phyloP scores from a whole-genome alignment of 1,140 invertebrate genomes.

The Olivierus martensii region DNA sequence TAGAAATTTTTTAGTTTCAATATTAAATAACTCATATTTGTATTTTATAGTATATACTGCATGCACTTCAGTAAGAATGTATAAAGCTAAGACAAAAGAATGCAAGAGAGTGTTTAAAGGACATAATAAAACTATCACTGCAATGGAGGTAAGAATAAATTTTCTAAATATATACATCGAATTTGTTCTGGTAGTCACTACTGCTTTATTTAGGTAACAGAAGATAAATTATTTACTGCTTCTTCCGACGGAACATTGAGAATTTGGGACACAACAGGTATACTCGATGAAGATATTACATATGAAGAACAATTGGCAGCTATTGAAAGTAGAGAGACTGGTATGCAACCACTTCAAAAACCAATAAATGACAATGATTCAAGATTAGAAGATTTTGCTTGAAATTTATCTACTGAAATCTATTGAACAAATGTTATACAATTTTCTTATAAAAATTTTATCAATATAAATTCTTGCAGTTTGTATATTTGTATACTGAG shows the following conservation, averaged over 20 bases:
- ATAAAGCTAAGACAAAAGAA: slow-evolving; percentile 35
- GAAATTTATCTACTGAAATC: no score
- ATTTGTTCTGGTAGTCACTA: not conserved
- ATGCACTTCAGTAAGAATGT: slow-evolving; percentile 29
- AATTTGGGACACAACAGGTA: slow-evolving; percentile 17
- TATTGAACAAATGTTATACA: no score
- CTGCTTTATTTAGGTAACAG: slow-evolving; percentile 1
- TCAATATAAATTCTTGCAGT: no score
- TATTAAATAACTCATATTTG: slow-evolving; percentile 8
- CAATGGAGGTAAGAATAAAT: slow-evolving; percentile 19
- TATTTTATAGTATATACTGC: slow-evolving; percentile 37
- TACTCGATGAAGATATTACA: slow-evolving; percentile 6
- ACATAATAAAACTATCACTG: slow-evolving; percentile 30
- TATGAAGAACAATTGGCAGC: not conserved
- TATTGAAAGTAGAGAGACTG: no score
- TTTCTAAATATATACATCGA: not conserved
- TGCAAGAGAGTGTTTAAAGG: slow-evolving; percentile 29
- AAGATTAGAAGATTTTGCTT: no score
- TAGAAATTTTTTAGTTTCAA: not conserved
- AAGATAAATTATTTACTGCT: slow-evolving; percentile 13
- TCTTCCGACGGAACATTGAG: slow-evolving; percentile 12
- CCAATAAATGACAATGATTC: no score
- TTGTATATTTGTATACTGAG: no score
- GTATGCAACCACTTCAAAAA: no score
- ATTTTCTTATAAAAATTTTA: no score